Evolutionary conservation across 2,888 invertebrate genomes (phyloP).

Genomic region (Dicycla oo): DNA sequence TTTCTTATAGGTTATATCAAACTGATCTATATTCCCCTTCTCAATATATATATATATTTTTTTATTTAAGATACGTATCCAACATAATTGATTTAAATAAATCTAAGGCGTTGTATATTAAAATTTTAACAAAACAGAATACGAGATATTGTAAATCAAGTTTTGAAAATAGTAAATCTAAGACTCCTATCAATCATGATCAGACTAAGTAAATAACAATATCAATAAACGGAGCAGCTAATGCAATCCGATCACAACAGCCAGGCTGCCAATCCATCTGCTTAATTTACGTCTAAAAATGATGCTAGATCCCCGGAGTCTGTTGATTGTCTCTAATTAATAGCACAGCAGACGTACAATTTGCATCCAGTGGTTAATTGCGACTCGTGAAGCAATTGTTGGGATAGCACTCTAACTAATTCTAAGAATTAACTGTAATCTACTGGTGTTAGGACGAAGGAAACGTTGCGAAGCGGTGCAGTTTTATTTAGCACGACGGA

Average conservation of each 20-base stretch:
- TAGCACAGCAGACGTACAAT: conserved; percentile 49
- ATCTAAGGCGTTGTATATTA: too few relatives aligned
- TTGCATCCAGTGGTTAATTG: conserved; percentile 65
- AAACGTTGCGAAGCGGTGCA: conserved; percentile 9
- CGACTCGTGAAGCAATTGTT: conserved; percentile 56
- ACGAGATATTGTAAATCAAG: too few relatives aligned
- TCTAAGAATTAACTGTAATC: conserved; percentile 47
- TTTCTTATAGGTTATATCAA: conserved; percentile 1
- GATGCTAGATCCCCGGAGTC: conserved; percentile 15
- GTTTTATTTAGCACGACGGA: conserved; percentile 15
- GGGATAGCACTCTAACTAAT: conserved; percentile 42
- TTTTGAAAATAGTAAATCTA: neutral
- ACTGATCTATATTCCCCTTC: neutral
- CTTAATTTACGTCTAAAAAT: conserved; percentile 12
- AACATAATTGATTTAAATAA: too few relatives aligned
- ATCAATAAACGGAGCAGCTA: conserved; percentile 6
- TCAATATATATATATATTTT: too few relatives aligned
- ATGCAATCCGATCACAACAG: conserved; percentile 23
- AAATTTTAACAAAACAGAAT: too few relatives aligned
- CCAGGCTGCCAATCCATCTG: conserved; percentile 33
- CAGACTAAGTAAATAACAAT: conserved; percentile 21
- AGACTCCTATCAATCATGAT: conserved; percentile 23
- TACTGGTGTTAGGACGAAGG: conserved; percentile 10
- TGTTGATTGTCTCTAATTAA: conserved; percentile 57
- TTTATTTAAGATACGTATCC: too few relatives aligned